Evolutionary conservation across 2,113 vertebrate genomes (phyloP).

Genomic region (Odontophorus gujanensis): DNA sequence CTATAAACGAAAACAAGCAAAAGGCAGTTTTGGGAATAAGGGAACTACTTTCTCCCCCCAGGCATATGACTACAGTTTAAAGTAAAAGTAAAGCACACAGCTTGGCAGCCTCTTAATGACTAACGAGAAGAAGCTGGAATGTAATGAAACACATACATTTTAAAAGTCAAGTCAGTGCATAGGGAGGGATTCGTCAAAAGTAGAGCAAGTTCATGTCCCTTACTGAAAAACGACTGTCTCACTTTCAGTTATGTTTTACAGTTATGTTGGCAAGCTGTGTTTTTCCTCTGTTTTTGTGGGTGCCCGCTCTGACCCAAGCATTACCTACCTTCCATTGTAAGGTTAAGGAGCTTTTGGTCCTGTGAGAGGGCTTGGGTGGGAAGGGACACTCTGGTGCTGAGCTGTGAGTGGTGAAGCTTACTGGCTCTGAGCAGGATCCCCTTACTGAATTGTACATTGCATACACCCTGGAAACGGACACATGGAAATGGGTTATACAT

Average conservation of each 20-base stretch:
- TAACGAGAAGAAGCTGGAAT: not conserved
- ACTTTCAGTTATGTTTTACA: not conserved
- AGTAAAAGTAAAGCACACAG: slow-evolving; percentile 25
- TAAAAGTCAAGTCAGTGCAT: not conserved
- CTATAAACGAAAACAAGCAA: slow-evolving; percentile 76
- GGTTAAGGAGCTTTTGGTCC: slow-evolving; percentile 92
- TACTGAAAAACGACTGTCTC: not conserved
- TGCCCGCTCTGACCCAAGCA: not conserved
- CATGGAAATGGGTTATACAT: not conserved
- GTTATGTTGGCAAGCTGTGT: not conserved
- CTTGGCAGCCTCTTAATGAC: not conserved
- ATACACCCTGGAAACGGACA: slow-evolving; percentile 82
- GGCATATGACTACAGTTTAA: not conserved
- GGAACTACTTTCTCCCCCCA: not conserved
- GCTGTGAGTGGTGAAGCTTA: slow-evolving; percentile 93
- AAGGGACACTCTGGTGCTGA: slow-evolving; percentile 90
- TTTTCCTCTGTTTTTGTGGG: not conserved
- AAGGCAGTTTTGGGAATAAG: not conserved
- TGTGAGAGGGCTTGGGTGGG: slow-evolving; percentile 90
- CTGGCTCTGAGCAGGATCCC: slow-evolving; percentile 90
- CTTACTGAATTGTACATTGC: slow-evolving; percentile 90
- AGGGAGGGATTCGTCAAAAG: slow-evolving; percentile 13
- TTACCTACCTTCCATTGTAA: slow-evolving; percentile 95
- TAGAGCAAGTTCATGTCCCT: slow-evolving; percentile 13
- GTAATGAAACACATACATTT: slow-evolving; percentile 43